These are phyloP conservation scores for Cercopithecus hamlyni DNA, from an alignment of 2,797 vertebrate species.

Conservation along the genomic window DNA sequence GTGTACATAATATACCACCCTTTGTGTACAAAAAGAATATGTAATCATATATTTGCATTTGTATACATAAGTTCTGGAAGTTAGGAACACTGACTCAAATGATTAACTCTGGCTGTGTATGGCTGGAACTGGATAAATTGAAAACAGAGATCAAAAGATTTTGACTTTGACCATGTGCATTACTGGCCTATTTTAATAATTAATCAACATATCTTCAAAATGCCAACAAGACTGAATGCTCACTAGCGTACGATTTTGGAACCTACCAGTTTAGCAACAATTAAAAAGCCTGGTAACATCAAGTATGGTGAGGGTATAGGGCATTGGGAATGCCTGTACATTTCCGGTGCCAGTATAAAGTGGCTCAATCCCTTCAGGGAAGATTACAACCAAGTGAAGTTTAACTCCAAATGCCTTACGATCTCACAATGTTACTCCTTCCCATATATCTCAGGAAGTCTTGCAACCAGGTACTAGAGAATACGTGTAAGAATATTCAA, in stretches of 20 bases:
- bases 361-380: neutral
- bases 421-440: neutral
- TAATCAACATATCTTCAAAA: neutral
- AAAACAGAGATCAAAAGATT: neutral
- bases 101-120: too few species aligned
- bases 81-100: neutral
- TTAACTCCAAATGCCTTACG: neutral
- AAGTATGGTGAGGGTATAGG: too few species aligned
- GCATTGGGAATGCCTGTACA: neutral
- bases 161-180: neutral
- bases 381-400: neutral
- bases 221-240: neutral
- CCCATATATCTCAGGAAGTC: neutral
- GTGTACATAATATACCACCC: too few species aligned
- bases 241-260: neutral
- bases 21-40: neutral
- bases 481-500: neutral
- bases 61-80: neutral
- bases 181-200: neutral
- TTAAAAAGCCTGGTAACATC: neutral
- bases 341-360: neutral
- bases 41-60: neutral
- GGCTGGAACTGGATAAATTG: neutral
- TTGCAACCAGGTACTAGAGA: neutral
- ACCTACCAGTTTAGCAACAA: neutral